Percentiles rank a stretch among this genome's conserved stretches.
Conservation (phyloP, 2,888 invertebrate genomes). For the Papilio gigon region DNA sequence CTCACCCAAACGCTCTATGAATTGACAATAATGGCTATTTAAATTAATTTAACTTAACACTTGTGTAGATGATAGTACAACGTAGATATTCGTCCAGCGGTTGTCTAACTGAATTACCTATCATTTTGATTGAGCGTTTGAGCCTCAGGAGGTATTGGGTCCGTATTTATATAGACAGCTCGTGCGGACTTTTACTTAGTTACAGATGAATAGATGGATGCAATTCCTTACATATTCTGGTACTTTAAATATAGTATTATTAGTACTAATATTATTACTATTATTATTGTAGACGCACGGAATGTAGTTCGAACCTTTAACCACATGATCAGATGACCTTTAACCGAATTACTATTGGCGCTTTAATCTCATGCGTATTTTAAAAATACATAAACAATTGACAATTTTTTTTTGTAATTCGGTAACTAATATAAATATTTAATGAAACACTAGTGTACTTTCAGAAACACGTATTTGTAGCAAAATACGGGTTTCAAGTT, state of each 20-base stretch:
- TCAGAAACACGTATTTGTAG: conserved; percentile 28
- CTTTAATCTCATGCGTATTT: not conserved
- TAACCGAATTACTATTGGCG: no score
- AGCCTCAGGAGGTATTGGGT: conserved; percentile 65
- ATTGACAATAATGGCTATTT: no score
- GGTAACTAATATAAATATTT: conserved; percentile 4
- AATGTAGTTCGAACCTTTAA: no score
- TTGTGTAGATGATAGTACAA: conserved; percentile 55
- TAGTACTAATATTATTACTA: no score
- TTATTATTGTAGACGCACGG: no score
- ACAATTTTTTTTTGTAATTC: not conserved
- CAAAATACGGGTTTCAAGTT: conserved; percentile 62
- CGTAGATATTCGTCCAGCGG: conserved; percentile 72
- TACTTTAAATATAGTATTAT: not conserved
- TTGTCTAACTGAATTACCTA: conserved; percentile 78
- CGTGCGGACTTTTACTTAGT: conserved; percentile 41
- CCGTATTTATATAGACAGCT: conserved; percentile 61
- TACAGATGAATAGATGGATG: conserved; percentile 16
- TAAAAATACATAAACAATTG: not conserved
- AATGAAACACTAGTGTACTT: conserved; percentile 12
- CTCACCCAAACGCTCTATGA: no score
- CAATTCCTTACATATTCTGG: conserved; percentile 1
- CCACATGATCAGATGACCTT: no score
- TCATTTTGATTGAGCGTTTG: conserved; percentile 80
- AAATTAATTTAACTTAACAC: conserved; percentile 44